A percentile compares a stretch with the other conserved stretches of the same genome.
phyloP scores from a whole-genome alignment of 2,113 vertebrate species.

The Bubalus kerabau region DNA sequence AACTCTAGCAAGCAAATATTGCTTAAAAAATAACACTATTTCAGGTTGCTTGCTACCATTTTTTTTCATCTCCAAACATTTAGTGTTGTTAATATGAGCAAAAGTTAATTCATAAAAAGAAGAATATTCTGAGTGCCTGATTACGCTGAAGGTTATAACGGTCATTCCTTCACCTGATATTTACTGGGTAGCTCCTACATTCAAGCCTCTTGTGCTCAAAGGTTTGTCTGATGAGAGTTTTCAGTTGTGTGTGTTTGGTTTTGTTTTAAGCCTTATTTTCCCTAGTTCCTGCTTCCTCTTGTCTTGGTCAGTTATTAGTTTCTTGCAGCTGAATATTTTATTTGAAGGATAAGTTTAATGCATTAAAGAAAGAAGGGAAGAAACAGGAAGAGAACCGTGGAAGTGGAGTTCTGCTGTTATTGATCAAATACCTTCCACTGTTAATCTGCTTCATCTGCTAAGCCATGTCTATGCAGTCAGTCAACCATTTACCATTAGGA shows the following conservation, averaged over 20 bases:
- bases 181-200: rapidly evolving
- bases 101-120: background rate
- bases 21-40: background rate
- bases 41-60: background rate
- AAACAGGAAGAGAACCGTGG: background rate
- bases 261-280: background rate
- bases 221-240: background rate
- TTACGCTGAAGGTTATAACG: background rate
- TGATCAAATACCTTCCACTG: background rate
- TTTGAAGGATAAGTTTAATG: background rate
- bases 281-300: background rate
- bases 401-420: background rate
- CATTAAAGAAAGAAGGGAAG: slow-evolving; percentile 20
- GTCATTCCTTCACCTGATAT: background rate
- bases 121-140: background rate
- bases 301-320: background rate
- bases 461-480: background rate
- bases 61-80: background rate
- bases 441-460: background rate
- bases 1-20: background rate
- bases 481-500: background rate
- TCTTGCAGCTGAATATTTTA: background rate
- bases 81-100: background rate
- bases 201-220: background rate
- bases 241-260: background rate